A percentile compares a stretch with the other conserved stretches of the same genome.
Evolutionary conservation across 1,140 invertebrate genomes (phyloP).

Genomic region (Dufourea novaeangliae): DNA sequence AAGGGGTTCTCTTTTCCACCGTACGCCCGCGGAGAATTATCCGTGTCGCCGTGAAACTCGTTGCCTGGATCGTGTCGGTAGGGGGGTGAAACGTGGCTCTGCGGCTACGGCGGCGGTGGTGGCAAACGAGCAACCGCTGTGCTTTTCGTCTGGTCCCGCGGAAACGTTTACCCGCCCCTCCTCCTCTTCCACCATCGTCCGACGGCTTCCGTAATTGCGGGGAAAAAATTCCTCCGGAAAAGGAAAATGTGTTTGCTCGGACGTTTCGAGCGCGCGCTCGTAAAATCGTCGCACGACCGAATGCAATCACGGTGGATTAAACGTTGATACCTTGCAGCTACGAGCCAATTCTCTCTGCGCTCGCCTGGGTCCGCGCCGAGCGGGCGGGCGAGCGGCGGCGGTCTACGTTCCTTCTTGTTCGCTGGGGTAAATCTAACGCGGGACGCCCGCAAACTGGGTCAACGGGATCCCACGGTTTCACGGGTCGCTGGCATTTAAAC

Average conservation of each 20-base stretch:
- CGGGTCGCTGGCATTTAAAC: slow-evolving; percentile 39
- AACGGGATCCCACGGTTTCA: slow-evolving; percentile 40
- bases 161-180: slow-evolving; percentile 26
- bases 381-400: too few relatives aligned
- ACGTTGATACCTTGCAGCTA: slow-evolving; percentile 53
- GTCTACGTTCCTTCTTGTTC: slow-evolving; percentile 32
- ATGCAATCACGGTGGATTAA: slow-evolving; percentile 57
- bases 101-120: neutral
- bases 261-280: slow-evolving; percentile 33
- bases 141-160: slow-evolving; percentile 12
- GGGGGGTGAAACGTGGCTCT: too few relatives aligned
- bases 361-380: too few relatives aligned
- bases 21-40: slow-evolving; percentile 15
- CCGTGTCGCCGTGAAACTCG: neutral
- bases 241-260: slow-evolving; percentile 42
- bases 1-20: neutral
- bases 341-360: slow-evolving; percentile 39
- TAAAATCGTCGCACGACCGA: slow-evolving; percentile 49
- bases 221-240: slow-evolving; percentile 38
- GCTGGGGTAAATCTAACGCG: slow-evolving; percentile 37
- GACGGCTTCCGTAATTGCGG: slow-evolving; percentile 39
- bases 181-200: neutral
- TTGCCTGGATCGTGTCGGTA: neutral
- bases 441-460: slow-evolving; percentile 35
- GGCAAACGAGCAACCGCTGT: slow-evolving; percentile 16